A percentile compares a stretch with the other conserved stretches of the same genome.
Conservation (phyloP, 2,797 vertebrate genomes). For the Cetoscarus ocellatus region DNA sequence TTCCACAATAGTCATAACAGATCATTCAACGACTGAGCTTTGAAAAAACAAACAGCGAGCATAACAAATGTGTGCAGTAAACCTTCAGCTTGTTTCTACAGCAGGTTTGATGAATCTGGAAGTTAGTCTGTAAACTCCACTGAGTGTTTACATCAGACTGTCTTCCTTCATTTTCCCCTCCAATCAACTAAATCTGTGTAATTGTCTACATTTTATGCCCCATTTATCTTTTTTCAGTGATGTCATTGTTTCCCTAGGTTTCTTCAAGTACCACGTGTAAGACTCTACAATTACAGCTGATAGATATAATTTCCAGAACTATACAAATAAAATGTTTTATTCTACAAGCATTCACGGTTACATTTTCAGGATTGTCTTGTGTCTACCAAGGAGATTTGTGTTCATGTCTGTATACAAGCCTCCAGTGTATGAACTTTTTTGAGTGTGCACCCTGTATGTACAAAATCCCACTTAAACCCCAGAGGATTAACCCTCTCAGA, state of each 20-base stretch:
- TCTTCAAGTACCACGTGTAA: too few species aligned
- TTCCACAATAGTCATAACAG: too few species aligned
- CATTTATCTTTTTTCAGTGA: neutral
- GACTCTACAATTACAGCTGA: neutral
- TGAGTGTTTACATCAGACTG: neutral
- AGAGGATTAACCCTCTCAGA: conserved; percentile 66
- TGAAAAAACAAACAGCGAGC: too few species aligned
- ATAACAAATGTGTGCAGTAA: too few species aligned
- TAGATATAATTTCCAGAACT: neutral
- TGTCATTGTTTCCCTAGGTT: neutral
- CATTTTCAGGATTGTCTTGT: conserved; percentile 54
- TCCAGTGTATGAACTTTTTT: conserved; percentile 26
- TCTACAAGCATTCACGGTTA: conserved; percentile 38
- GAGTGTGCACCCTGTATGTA: conserved; percentile 49
- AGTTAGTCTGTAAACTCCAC: neutral
- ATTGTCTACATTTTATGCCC: neutral
- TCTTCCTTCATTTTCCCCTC: neutral
- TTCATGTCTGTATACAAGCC: conserved; percentile 36
- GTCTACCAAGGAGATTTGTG: conserved; percentile 26
- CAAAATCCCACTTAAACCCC: conserved; percentile 70
- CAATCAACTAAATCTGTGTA: neutral
- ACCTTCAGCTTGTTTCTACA: too few species aligned
- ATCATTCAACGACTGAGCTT: too few species aligned
- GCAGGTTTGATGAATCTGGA: neutral
- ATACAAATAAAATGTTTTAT: neutral